A percentile compares a stretch with the other conserved stretches of the same genome.
phyloP scores from a whole-genome alignment of 2,888 invertebrate genomes.

The Nezara viridula region DNA sequence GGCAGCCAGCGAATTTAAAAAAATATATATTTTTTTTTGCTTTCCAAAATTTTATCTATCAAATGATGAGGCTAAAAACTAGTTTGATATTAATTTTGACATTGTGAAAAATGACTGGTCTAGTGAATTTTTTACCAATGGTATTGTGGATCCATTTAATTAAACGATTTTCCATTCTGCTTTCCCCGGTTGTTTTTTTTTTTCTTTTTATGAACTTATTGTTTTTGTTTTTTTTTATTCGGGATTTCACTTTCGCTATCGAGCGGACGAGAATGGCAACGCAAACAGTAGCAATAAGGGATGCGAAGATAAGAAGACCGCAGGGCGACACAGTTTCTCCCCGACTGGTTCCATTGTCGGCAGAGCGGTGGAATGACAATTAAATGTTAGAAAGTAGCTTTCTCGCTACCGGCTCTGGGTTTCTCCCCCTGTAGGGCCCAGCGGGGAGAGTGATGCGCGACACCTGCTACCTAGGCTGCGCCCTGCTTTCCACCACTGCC shows the following conservation, averaged over 20 bases:
- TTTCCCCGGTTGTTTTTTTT: not conserved
- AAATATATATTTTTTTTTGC: too few species aligned
- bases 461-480: not conserved
- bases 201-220: too few species aligned
- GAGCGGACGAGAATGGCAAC: not conserved
- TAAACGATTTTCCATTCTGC: not conserved
- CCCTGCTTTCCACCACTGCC: not conserved
- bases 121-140: not conserved
- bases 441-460: not conserved
- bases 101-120: not conserved
- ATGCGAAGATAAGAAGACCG: not conserved
- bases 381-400: constrained; percentile 55
- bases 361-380: constrained; percentile 51
- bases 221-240: not conserved
- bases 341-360: constrained; percentile 18
- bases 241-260: not conserved
- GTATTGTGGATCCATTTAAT: not conserved
- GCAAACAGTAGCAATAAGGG: not conserved
- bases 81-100: too few species aligned
- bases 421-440: constrained; percentile 44
- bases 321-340: not conserved
- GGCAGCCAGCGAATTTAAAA: too few species aligned
- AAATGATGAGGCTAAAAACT: too few species aligned
- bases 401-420: constrained; percentile 18
- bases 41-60: too few species aligned